Evolutionary conservation across 1,140 invertebrate species (phyloP), one percentile per base, ranked within the genome.

Genomic region (Goniozus legneri): DNA sequence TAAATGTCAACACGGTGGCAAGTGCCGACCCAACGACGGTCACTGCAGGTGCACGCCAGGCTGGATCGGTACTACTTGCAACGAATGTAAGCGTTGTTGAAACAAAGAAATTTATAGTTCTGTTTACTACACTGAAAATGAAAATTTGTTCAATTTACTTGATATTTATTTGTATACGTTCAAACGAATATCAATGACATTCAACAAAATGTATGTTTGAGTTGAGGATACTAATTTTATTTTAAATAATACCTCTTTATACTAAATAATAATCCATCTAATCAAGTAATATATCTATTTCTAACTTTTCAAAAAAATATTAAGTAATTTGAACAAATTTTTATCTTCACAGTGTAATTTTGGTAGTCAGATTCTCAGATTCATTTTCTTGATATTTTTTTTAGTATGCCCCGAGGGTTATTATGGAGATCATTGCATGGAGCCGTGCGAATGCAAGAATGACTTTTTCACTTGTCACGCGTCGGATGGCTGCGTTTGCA

Each of bases 371-470:
- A 32, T 14, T 34, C 22, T 10, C 2, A 38, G 16, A n/a, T 52
- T 43, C 6, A 40, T 41, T 42, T 44, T n/a, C n/a, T n/a, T 4
- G 10, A 27, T 27, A n/a, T 61, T 54, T 54, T 51, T 71, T 76
- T 24, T 64, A 90, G 89, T 90, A 50, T 95, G 92, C 58, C 90
- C 91, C 0, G 89, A 92, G 65, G 91, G 92, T 37, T 94, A 89
- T 69, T 93, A 84, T 71, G 92, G 92, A 14, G 85, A 91, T 48
- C 88, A 92, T 64, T 95, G 92, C 64, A 89, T 92, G 82, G 72
- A 82, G 41, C 73, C 83, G 0, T 93, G 89, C 63, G 80, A 86
- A 47, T 94, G 92, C 64, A 76, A 79, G 44, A 86, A 82, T 40
- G 82, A 85, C 8, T 69, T 62, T 33, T 93, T 87, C 73, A 80